Conservation (phyloP, 2,888 invertebrate species). For the Anthophora plumipes region DNA sequence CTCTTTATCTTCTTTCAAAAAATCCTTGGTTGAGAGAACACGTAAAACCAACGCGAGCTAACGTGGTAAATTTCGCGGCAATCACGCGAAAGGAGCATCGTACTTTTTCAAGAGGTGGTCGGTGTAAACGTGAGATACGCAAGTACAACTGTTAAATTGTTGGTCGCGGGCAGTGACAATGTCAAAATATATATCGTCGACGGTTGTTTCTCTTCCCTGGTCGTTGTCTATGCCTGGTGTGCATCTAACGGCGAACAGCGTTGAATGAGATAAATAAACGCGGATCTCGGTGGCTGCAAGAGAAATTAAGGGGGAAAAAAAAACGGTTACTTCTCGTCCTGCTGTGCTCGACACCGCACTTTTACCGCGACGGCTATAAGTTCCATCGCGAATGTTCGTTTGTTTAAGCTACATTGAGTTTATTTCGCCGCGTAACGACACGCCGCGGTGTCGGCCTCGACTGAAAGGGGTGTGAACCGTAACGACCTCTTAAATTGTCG, state of each 20-base stretch:
- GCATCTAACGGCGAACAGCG: constrained; percentile 1
- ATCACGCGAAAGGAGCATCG: constrained; percentile 3
- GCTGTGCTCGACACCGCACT: not conserved
- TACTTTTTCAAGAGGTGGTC: constrained; percentile 9
- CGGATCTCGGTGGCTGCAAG: not conserved
- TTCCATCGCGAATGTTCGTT: constrained; percentile 45
- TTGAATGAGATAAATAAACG: constrained; percentile 45
- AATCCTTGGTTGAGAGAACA: no score
- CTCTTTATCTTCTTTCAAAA: no score
- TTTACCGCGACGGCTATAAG: constrained; percentile 6
- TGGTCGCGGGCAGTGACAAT: constrained; percentile 13
- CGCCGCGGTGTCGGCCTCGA: not conserved
- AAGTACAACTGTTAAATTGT: constrained; percentile 26
- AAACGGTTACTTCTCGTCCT: constrained; percentile 1
- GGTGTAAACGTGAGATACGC: constrained; percentile 40
- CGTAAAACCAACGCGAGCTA: constrained; percentile 7
- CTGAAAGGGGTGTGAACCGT: constrained; percentile 20
- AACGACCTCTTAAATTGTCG: constrained; percentile 56
- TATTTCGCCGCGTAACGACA: constrained; percentile 36
- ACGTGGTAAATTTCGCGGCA: constrained; percentile 28
- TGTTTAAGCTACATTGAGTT: constrained; percentile 57
- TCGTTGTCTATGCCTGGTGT: constrained; percentile 19
- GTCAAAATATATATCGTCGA: constrained; percentile 52
- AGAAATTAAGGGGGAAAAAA: constrained; percentile 30
- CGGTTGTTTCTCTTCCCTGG: constrained; percentile 19